Conservation (phyloP, 2,797 vertebrate species). For the Gymnothorax javanicus region DNA sequence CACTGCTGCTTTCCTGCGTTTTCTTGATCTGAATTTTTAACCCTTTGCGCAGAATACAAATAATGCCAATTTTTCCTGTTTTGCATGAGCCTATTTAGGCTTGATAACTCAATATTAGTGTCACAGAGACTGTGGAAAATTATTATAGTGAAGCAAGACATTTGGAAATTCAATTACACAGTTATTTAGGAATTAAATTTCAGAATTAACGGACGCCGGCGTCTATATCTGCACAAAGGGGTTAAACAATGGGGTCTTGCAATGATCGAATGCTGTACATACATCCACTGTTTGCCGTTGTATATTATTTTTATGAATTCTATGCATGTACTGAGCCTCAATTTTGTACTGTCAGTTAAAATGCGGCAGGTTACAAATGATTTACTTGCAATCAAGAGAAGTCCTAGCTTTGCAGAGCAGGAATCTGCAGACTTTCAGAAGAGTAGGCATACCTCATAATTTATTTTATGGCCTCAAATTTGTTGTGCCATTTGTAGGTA, state of each 20-base stretch:
- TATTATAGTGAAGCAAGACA: too few species aligned
- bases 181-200: too few species aligned
- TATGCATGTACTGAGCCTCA: conserved; percentile 20
- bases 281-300: background rate
- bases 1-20: background rate
- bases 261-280: conserved; percentile 3
- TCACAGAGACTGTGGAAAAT: too few species aligned
- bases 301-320: background rate
- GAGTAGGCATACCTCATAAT: background rate
- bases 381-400: background rate
- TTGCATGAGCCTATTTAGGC: too few species aligned
- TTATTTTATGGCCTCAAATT: background rate
- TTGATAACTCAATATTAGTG: too few species aligned
- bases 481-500: background rate
- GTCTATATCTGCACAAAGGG: too few species aligned
- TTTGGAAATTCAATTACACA: too few species aligned
- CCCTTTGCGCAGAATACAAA: too few species aligned
- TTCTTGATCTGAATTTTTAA: conserved; percentile 6
- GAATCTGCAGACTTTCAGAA: background rate
- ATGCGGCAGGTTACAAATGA: conserved; percentile 10
- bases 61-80: too few species aligned
- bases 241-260: background rate
- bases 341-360: conserved; percentile 5
- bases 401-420: background rate
- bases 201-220: too few species aligned